Conservation (phyloP, 1,140 invertebrate species). For the Scaptomyza graminum region DNA sequence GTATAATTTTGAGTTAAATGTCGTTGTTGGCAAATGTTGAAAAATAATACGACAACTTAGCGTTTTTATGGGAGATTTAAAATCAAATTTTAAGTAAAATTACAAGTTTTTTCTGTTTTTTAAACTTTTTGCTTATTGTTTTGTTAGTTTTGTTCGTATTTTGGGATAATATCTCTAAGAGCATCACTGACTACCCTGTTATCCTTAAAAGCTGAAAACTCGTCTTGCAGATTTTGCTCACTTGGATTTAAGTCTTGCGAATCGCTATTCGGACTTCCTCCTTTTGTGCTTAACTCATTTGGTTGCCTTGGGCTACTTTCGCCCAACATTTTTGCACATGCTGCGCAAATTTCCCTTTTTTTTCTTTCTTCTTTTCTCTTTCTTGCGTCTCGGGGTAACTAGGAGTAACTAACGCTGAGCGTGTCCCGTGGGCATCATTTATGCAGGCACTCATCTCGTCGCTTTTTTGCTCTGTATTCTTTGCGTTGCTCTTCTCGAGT, state of each 20-base stretch:
- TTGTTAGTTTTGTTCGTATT: not conserved
- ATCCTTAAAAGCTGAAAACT: not conserved
- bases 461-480: not conserved
- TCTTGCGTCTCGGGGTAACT: not conserved
- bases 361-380: too few relatives aligned
- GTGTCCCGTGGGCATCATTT: conserved; percentile 63
- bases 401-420: conserved; percentile 9
- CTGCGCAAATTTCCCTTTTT: conserved; percentile 12
- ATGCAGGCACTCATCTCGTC: conserved; percentile 42
- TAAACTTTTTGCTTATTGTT: not conserved
- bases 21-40: too few relatives aligned
- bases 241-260: not conserved
- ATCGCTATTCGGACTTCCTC: not conserved
- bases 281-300: conserved; percentile 20
- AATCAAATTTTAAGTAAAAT: not conserved
- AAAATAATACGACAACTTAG: too few relatives aligned
- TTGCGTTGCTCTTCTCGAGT: conserved; percentile 14
- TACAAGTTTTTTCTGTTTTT: too few relatives aligned
- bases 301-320: conserved; percentile 23
- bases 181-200: not conserved
- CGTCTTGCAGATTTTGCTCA: not conserved
- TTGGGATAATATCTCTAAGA: not conserved
- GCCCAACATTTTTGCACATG: conserved; percentile 23
- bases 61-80: too few relatives aligned
- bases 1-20: too few relatives aligned